A percentile compares a stretch with the other conserved stretches of the same genome.
Conservation (phyloP, 1,140 invertebrate species). For the Zelostemma sp. region DNA sequence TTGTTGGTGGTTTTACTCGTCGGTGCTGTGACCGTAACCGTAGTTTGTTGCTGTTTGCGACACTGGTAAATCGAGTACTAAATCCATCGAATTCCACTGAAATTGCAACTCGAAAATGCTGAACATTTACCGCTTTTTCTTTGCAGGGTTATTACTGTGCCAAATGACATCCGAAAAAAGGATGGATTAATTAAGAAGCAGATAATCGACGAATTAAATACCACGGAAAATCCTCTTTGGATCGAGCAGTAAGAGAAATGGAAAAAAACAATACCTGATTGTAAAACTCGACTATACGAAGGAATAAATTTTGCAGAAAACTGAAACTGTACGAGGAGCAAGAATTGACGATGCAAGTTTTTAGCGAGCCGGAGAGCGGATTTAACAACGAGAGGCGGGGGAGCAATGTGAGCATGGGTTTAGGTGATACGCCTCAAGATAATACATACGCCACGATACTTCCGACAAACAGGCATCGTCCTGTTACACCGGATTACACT, state of each 20-base stretch:
- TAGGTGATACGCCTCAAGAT: conserved; percentile 73
- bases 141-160: conserved; percentile 76
- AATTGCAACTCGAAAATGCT: no score
- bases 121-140: no score
- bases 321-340: conserved; percentile 92
- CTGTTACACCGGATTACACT: conserved; percentile 79
- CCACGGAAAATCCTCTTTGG: conserved; percentile 94
- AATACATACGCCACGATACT: conserved; percentile 89
- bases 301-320: conserved; percentile 77
- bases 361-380: conserved; percentile 80
- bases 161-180: conserved; percentile 78
- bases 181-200: conserved; percentile 86
- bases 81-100: no score
- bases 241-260: conserved; percentile 84
- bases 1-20: conserved; percentile 88
- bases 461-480: conserved; percentile 65
- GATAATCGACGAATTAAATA: conserved; percentile 86
- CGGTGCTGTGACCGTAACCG: conserved; percentile 87
- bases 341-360: conserved; percentile 93
- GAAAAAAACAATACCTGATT: conserved; percentile 1
- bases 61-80: conserved; percentile 79
- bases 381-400: conserved; percentile 69
- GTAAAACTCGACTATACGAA: no score
- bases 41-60: conserved; percentile 89
- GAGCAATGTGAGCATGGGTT: conserved; percentile 66